phyloP scores from a whole-genome alignment of 2,797 vertebrate genomes.

The Trichosurus vulpecula region DNA sequence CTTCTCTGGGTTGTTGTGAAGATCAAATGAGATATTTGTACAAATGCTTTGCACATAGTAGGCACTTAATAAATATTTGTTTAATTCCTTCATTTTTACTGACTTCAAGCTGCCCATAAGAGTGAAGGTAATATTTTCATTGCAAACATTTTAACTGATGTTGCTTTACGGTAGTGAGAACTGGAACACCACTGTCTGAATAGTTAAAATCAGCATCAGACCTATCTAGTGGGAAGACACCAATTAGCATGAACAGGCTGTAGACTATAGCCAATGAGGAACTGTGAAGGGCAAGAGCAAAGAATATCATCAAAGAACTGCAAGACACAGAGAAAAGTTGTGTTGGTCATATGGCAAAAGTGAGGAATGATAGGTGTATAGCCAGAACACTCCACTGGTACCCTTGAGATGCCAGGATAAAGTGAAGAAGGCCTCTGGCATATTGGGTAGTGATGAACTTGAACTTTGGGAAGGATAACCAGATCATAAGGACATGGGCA shows the following conservation, averaged over 20 bases:
- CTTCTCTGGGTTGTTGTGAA: background rate
- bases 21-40: background rate
- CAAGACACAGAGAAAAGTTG: background rate
- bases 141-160: background rate
- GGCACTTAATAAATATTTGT: background rate
- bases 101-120: background rate
- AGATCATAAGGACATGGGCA: background rate
- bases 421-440: background rate
- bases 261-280: background rate
- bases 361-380: background rate
- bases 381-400: background rate
- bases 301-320: background rate
- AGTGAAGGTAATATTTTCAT: background rate
- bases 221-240: background rate
- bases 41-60: background rate
- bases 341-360: background rate
- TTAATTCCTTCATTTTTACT: background rate
- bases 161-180: background rate
- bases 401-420: background rate
- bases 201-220: background rate
- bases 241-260: background rate
- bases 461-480: background rate
- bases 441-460: background rate
- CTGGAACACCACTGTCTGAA: background rate
- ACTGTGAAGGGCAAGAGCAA: background rate